These are phyloP conservation scores for Phrynocephalus vlangalii DNA, from an alignment of 2,797 vertebrate species.

Conservation along the genomic window DNA sequence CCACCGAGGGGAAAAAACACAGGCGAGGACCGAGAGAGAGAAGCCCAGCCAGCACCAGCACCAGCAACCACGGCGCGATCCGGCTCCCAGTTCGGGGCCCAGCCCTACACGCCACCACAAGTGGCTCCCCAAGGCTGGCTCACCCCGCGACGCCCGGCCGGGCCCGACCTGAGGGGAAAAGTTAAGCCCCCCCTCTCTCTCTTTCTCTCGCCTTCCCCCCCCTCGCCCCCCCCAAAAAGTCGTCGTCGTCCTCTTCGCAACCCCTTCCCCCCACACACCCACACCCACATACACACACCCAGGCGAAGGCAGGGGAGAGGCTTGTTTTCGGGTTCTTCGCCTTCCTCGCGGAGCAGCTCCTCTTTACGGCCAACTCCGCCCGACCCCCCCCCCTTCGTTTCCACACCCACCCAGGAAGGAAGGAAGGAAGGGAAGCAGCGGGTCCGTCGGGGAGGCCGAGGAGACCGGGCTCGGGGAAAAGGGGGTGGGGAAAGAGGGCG, in stretches of 20 bases:
- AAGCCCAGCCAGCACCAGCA: no score
- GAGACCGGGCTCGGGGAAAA: not conserved
- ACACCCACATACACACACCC: no score
- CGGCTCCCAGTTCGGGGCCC: not conserved
- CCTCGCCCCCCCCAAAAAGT: no score
- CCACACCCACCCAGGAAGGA: not conserved
- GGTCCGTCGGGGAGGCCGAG: not conserved
- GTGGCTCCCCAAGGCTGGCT: not conserved
- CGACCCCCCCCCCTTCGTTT: not conserved
- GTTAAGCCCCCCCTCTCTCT: no score
- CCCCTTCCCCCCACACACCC: not conserved
- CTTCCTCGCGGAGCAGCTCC: not conserved
- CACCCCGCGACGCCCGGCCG: not conserved
- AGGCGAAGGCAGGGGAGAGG: not conserved
- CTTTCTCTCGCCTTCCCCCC: no score
- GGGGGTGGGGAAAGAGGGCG: no score
- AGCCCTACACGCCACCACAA: not conserved
- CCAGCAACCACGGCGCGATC: not conserved
- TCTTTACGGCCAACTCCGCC: not conserved
- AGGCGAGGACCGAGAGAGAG: no score
- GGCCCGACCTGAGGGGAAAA: not conserved
- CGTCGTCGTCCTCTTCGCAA: no score
- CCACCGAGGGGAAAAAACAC: no score
- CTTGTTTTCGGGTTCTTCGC: not conserved
- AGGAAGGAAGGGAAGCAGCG: not conserved